These are phyloP conservation scores for Muscina levida DNA, from an alignment of 2,888 invertebrate genomes.

Conservation along the genomic window DNA sequence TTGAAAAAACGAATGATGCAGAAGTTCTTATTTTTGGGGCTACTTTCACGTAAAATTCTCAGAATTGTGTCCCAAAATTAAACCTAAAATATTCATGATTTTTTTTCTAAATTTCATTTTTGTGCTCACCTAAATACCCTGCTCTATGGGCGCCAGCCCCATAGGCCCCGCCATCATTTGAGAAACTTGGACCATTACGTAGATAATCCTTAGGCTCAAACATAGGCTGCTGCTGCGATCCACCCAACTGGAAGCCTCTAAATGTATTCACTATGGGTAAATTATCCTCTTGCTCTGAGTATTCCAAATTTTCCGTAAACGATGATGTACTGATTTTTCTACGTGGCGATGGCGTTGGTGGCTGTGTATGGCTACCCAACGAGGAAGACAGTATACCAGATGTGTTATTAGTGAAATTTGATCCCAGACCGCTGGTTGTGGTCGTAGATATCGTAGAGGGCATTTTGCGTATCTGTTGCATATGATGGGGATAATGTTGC, in stretches of 20 bases:
- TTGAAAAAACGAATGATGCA: no score
- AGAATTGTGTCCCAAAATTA: no score
- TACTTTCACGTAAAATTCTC: no score
- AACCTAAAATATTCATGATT: no score
- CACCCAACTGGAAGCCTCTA: slow-evolving; percentile 65
- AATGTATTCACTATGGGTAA: slow-evolving; percentile 73
- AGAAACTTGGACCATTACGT: slow-evolving; percentile 76
- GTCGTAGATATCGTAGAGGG: slow-evolving; percentile 82
- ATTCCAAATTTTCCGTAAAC: slow-evolving; percentile 82
- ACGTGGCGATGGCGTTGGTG: slow-evolving; percentile 85
- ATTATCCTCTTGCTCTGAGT: slow-evolving; percentile 67
- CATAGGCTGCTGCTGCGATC: slow-evolving; percentile 71
- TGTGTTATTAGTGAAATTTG: slow-evolving; percentile 80
- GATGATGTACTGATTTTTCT: slow-evolving; percentile 87
- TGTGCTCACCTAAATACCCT: slow-evolving; percentile 78
- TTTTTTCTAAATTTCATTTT: no score
- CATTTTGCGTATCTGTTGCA: slow-evolving; percentile 74
- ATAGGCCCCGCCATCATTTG: slow-evolving; percentile 75
- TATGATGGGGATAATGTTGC: slow-evolving; percentile 72
- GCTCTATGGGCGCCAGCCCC: slow-evolving; percentile 73
- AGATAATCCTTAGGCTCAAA: slow-evolving; percentile 76
- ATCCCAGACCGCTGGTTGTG: slow-evolving; percentile 82
- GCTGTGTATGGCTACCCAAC: slow-evolving; percentile 79
- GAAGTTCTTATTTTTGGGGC: no score
- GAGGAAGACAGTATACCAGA: slow-evolving; percentile 78